These are phyloP conservation scores for Peromyscus leucopus DNA, from an alignment of 2,113 vertebrate species.

Conservation along the genomic window DNA sequence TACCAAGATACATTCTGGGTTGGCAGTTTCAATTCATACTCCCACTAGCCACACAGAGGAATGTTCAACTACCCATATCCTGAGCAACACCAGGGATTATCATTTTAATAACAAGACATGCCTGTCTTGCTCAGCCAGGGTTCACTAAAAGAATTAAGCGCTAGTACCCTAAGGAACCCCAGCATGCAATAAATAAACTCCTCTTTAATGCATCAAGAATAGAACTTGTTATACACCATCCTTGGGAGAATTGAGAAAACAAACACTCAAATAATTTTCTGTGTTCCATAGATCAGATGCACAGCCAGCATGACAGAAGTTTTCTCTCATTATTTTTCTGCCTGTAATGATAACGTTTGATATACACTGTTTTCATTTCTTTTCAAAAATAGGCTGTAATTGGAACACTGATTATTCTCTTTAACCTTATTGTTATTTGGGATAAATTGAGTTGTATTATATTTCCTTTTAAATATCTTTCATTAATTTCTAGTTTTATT, in stretches of 20 bases:
- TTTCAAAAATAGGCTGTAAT: constrained; percentile 42
- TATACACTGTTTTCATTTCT: constrained; percentile 29
- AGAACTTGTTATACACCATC: not conserved
- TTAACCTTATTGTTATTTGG: constrained; percentile 32
- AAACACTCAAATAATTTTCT: constrained; percentile 36
- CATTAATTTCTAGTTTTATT: constrained; percentile 44
- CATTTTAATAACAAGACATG: constrained; percentile 48
- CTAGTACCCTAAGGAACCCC: not conserved
- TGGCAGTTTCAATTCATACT: not conserved
- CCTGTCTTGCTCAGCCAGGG: constrained; percentile 27
- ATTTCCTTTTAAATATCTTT: constrained; percentile 59
- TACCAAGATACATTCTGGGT: not conserved
- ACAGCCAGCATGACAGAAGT: not conserved
- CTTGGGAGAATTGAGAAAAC: constrained; percentile 51
- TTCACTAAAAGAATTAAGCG: constrained; percentile 44
- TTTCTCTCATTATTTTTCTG: constrained; percentile 49
- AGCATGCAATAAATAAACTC: constrained; percentile 47
- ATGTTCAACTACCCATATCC: not conserved
- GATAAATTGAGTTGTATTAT: constrained; percentile 20
- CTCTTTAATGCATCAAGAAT: constrained; percentile 20
- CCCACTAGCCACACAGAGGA: not conserved
- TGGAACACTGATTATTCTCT: constrained; percentile 51
- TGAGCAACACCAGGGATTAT: constrained; percentile 12
- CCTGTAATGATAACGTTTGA: not conserved
- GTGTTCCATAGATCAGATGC: not conserved